These are phyloP conservation scores for Tragopan temminckii DNA, from an alignment of 2,797 vertebrate genomes.

Conservation along the genomic window DNA sequence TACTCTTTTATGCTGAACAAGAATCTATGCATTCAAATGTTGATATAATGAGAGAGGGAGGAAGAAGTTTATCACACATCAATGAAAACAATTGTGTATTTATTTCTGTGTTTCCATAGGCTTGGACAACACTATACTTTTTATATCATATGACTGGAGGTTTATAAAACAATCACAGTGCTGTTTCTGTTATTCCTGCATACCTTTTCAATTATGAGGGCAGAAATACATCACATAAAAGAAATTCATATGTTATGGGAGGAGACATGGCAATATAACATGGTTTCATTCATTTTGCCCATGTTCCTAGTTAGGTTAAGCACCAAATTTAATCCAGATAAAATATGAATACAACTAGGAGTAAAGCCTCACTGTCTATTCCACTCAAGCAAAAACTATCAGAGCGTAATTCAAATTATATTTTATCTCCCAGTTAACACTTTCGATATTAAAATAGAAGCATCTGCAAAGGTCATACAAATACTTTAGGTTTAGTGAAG, in stretches of 20 bases:
- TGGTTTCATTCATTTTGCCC: neutral
- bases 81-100: slow-evolving; percentile 54
- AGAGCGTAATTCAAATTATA: neutral
- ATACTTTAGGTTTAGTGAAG: neutral
- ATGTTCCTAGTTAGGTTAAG: neutral
- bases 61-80: slow-evolving; percentile 1
- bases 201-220: neutral
- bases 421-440: neutral
- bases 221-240: neutral
- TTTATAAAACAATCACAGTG: neutral
- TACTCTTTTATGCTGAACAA: slow-evolving; percentile 54
- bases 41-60: slow-evolving; percentile 12
- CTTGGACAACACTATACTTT: neutral
- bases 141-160: slow-evolving; percentile 42
- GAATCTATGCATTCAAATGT: slow-evolving; percentile 30
- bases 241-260: neutral
- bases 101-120: neutral
- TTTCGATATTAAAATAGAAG: neutral
- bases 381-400: neutral
- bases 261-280: neutral
- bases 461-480: neutral
- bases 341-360: neutral
- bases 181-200: neutral
- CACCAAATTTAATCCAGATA: neutral
- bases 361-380: neutral